Percentiles rank a stretch among this genome's conserved stretches.
These are phyloP conservation scores for Trissolcus brochymenae DNA, from an alignment of 2,888 invertebrate species.

Conservation along the genomic window DNA sequence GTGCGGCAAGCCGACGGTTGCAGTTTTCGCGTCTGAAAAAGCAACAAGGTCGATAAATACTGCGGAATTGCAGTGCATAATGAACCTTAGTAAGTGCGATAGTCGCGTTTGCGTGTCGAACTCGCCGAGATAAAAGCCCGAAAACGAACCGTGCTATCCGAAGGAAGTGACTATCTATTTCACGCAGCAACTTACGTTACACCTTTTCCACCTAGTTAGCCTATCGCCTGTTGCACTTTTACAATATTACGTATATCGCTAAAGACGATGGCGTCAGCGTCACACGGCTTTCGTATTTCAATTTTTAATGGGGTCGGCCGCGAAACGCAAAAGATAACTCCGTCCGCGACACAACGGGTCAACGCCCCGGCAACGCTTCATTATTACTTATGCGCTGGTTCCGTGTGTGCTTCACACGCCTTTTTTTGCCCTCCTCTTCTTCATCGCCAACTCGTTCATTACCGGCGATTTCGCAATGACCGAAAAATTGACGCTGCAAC, in stretches of 20 bases:
- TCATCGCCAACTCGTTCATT: conserved; percentile 29
- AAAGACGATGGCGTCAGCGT: conserved; percentile 36
- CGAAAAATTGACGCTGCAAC: conserved; percentile 9
- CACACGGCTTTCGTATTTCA: conserved; percentile 61
- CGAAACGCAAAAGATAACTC: conserved; percentile 61
- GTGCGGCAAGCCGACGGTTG: conserved; percentile 8
- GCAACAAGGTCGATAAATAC: conserved; percentile 35
- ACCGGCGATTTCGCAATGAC: conserved; percentile 20
- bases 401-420: conserved; percentile 18
- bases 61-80: conserved; percentile 47
- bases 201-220: conserved; percentile 63
- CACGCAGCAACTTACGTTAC: conserved; percentile 51
- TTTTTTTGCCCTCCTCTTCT: background rate
- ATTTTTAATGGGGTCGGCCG: conserved; percentile 62
- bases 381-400: conserved; percentile 60
- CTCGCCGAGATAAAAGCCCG: conserved; percentile 58
- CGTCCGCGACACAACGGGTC: conserved; percentile 63
- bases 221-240: conserved; percentile 61
- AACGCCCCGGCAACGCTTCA: conserved; percentile 67
- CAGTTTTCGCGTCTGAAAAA: conserved; percentile 23
- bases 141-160: conserved; percentile 61
- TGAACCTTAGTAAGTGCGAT: conserved; percentile 50
- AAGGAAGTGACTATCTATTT: conserved; percentile 67
- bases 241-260: conserved; percentile 51
- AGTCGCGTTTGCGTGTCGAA: conserved; percentile 55